These are phyloP conservation scores for Xiphophorus maculatus DNA, from an alignment of 2,113 vertebrate species.

Conservation along the genomic window DNA sequence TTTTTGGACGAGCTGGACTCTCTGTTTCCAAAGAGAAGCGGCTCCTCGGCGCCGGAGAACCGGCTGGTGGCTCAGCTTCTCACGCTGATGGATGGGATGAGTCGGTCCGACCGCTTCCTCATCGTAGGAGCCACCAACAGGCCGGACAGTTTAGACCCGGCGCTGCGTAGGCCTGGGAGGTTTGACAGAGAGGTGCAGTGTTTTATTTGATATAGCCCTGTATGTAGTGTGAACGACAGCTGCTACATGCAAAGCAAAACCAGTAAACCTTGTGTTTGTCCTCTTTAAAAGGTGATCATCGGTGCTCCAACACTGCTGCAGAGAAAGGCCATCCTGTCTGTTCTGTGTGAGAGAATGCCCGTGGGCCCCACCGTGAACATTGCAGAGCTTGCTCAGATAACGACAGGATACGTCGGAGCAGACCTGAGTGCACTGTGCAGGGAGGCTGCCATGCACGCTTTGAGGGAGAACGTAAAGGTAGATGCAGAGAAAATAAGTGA, in stretches of 20 bases:
- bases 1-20: conserved; percentile 95
- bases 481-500: background rate
- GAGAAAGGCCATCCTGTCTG: conserved; percentile 85
- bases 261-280: background rate
- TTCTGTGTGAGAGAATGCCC: conserved; percentile 85
- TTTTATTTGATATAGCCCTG: background rate
- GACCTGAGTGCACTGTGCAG: conserved; percentile 92
- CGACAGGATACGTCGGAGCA: conserved; percentile 91
- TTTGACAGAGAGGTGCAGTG: conserved; percentile 91
- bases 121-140: conserved; percentile 89
- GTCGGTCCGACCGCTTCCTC: conserved; percentile 78
- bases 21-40: conserved; percentile 86
- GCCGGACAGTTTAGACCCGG: conserved; percentile 88
- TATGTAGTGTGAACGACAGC: fast-evolving
- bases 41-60: conserved; percentile 81
- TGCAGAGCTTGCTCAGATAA: conserved; percentile 85
- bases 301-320: conserved; percentile 88
- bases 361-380: conserved; percentile 77
- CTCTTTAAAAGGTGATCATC: conserved; percentile 83
- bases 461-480: conserved; percentile 84
- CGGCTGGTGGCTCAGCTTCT: conserved; percentile 92
- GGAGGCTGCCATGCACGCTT: conserved; percentile 88
- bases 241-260: background rate
- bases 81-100: conserved; percentile 88
- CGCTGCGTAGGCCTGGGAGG: conserved; percentile 90